phyloP scores from a whole-genome alignment of 2,888 invertebrate species.

The Diploptera punctata region DNA sequence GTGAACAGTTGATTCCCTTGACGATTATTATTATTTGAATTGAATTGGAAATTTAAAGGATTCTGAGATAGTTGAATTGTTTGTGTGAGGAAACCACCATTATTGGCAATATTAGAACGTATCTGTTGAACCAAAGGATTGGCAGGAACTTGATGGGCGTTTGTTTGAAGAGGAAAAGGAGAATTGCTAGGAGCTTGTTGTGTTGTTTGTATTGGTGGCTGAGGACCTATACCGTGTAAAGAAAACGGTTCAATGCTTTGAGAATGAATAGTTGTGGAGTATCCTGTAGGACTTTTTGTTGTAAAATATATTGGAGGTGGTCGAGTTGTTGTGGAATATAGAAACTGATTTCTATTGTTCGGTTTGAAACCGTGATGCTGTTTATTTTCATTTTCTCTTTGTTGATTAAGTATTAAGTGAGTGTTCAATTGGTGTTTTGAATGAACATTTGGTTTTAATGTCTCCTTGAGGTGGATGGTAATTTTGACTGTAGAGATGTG shows the following conservation, averaged over 20 bases:
- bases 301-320: constrained; percentile 28
- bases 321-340: constrained; percentile 32
- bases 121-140: background rate
- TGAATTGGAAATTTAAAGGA: constrained; percentile 26
- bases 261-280: constrained; percentile 25
- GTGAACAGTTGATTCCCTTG: constrained; percentile 37
- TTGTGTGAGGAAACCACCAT: constrained; percentile 4
- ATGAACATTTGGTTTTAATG: constrained; percentile 16
- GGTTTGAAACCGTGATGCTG: constrained; percentile 32
- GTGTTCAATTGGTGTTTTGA: constrained; percentile 30
- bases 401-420: constrained; percentile 32
- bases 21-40: constrained; percentile 19
- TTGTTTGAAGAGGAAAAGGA: constrained; percentile 14
- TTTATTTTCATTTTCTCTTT: constrained; percentile 25
- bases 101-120: constrained; percentile 12
- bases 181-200: constrained; percentile 5
- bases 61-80: constrained; percentile 17
- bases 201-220: background rate
- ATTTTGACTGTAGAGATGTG: constrained; percentile 5
- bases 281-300: constrained; percentile 19
- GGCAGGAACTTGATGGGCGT: constrained; percentile 23
- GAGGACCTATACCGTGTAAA: constrained; percentile 8
- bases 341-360: constrained; percentile 16
- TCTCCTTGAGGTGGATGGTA: background rate
- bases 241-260: background rate